These are phyloP conservation scores for Drosophila lini DNA, from an alignment of 1,140 invertebrate species.

Conservation along the genomic window DNA sequence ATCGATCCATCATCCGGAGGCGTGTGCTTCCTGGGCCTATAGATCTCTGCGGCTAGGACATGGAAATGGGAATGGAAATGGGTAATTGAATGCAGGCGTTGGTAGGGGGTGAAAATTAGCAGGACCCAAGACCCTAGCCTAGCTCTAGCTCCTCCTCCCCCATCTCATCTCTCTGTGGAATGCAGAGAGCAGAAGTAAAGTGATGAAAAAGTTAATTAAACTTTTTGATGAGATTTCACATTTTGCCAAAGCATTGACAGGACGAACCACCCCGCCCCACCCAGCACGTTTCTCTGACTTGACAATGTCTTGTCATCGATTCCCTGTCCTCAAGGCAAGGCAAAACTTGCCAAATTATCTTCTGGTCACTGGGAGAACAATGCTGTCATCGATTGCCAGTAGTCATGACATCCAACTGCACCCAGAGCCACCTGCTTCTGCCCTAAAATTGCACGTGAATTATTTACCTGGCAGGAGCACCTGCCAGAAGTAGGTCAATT, in stretches of 20 bases:
- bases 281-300: constrained; percentile 21
- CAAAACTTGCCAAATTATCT: constrained; percentile 62
- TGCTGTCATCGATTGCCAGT: constrained; percentile 14
- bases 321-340: background rate
- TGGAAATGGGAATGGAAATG: constrained; percentile 28
- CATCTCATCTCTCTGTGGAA: constrained; percentile 19
- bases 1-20: constrained; percentile 53
- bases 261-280: constrained; percentile 9
- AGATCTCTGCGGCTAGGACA: constrained; percentile 13
- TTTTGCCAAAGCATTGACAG: constrained; percentile 63
- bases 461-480: constrained; percentile 32
- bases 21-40: constrained; percentile 11
- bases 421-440: background rate
- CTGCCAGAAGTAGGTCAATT: constrained; percentile 62
- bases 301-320: constrained; percentile 53
- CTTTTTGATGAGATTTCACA: constrained; percentile 81
- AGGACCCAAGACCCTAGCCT: constrained; percentile 8
- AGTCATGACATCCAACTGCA: constrained; percentile 4
- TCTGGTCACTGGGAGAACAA: constrained; percentile 46
- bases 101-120: constrained; percentile 44
- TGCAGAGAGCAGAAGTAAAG: constrained; percentile 76
- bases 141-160: background rate
- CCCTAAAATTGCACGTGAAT: constrained; percentile 37
- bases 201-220: constrained; percentile 83
- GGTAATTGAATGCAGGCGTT: constrained; percentile 68